A percentile compares a stretch with the other conserved stretches of the same genome.
Evolutionary conservation across 2,888 invertebrate genomes (phyloP).

Genomic region (Brassicogethes aeneus): DNA sequence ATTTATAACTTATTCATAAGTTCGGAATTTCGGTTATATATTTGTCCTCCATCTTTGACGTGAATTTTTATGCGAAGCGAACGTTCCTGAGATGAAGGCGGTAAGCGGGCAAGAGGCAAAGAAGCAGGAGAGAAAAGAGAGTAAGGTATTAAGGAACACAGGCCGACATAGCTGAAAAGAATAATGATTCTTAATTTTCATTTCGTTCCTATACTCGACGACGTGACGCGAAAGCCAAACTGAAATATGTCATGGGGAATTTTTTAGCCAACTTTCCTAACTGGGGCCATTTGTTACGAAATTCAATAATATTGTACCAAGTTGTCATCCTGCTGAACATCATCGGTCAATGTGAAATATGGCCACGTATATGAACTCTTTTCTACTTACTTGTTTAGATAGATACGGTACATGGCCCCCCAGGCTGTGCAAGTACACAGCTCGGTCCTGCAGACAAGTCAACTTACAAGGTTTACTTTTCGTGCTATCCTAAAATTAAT

Average conservation of each 20-base stretch:
- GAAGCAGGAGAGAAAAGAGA: constrained; percentile 21
- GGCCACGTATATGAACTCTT: no score
- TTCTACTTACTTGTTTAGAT: no score
- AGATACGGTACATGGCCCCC: no score
- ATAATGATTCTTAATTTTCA: constrained; percentile 45
- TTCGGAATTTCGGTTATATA: no score
- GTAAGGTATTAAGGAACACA: constrained; percentile 40
- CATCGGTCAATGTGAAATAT: constrained; percentile 41
- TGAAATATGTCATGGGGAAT: constrained; percentile 38
- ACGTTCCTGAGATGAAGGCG: no score
- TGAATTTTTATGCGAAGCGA: not conserved
- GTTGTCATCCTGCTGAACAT: constrained; percentile 40
- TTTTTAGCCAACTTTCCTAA: constrained; percentile 35
- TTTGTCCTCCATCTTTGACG: no score
- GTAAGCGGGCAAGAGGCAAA: no score
- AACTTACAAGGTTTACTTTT: no score
- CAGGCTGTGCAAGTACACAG: no score
- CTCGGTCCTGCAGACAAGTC: no score
- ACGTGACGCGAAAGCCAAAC: constrained; percentile 40
- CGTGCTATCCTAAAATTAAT: no score
- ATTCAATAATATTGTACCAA: constrained; percentile 42
- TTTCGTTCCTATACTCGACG: constrained; percentile 41
- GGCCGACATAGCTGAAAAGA: constrained; percentile 43
- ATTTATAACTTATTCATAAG: no score
- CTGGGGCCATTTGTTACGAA: constrained; percentile 41